Base-by-base conservation (phyloP, 2,888 invertebrate genomes). In the Drosophila diplacantha region DNA sequence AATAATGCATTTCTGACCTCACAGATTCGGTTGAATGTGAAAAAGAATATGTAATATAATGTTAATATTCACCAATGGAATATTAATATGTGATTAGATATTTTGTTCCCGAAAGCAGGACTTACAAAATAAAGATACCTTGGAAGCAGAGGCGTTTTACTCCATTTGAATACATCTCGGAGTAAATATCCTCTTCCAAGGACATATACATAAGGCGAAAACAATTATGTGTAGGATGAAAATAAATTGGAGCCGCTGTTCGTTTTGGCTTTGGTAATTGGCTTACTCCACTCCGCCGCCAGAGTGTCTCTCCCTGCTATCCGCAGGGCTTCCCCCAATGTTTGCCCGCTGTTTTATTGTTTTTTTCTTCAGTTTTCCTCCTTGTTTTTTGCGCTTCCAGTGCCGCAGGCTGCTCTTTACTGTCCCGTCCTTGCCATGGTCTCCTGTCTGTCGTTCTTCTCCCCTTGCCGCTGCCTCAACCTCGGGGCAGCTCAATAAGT, bases 321-420 rank as follows among this genome's bases (percentile, higher is more conserved):
- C 20, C 9, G 18, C 14, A 31, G 61, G 44, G 24, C 34, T 20
- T 39, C 16, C 20, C n/a, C 20, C 41, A 41, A 32, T 60, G 46
- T 54, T 52, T 37, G 37, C 24, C 9, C 38, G 16, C 32, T 34
- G 44, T 49, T 50, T 66, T 39, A 20, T 37, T 35, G n/a, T 24
- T 22, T 24, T 39, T 14, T 38, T 12, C 8, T 20, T 39, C 2
- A n/a, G n/a, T 24, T n/a, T 41, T 24, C n/a, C n/a, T 44, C 29
- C 16, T 29, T 55, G 5, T 37, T 62, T 52, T 66, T 39, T 34
- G 20, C 24, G 26, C 38, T 51, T 24, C 53, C 41, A 56, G 29
- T 58, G 81, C 78, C 73, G 46, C 37, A 73, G 71, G 75, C 80
- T 77, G 82, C 76, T 69, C 75, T 77, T 77, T 73, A 77, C 81